Conservation (phyloP, 2,888 invertebrate species). For the Strigamia crassipes region DNA sequence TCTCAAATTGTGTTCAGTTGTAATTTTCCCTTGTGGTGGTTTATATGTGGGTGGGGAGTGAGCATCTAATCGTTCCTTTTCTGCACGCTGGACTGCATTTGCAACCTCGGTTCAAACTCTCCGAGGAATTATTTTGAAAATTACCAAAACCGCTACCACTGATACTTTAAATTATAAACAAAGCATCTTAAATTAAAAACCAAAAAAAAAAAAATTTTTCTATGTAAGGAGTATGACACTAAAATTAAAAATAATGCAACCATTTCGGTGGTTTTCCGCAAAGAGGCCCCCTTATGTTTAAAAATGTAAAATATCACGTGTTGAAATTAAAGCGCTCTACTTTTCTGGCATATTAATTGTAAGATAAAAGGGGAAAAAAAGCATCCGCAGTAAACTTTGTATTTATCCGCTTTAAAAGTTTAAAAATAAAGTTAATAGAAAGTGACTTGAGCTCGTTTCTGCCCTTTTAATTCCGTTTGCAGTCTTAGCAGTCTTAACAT, state of each 20-base stretch:
- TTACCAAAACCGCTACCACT: constrained; percentile 3
- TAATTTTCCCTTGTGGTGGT: constrained; percentile 40
- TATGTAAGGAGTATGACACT: no score
- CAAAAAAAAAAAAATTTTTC: not conserved
- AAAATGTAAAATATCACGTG: not conserved
- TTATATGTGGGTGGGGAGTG: constrained; percentile 31
- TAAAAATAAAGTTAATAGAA: constrained; percentile 6
- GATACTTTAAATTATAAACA: not conserved
- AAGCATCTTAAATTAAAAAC: not conserved
- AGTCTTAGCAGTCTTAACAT: constrained; percentile 9
- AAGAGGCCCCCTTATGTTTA: not conserved
- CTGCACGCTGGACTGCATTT: constrained; percentile 16
- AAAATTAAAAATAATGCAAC: no score
- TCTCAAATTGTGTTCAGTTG: constrained; percentile 42
- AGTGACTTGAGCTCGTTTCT: not conserved
- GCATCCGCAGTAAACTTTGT: not conserved
- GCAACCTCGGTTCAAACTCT: not conserved
- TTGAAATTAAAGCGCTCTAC: no score
- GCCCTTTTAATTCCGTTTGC: constrained; percentile 28
- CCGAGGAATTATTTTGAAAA: not conserved
- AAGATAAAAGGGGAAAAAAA: not conserved
- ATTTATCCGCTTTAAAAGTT: not conserved
- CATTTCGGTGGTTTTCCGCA: no score
- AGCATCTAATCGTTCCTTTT: constrained; percentile 34
- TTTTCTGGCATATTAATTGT: no score